These are phyloP conservation scores for Notamacropus eugenii DNA, from an alignment of 2,797 vertebrate genomes.

Conservation along the genomic window DNA sequence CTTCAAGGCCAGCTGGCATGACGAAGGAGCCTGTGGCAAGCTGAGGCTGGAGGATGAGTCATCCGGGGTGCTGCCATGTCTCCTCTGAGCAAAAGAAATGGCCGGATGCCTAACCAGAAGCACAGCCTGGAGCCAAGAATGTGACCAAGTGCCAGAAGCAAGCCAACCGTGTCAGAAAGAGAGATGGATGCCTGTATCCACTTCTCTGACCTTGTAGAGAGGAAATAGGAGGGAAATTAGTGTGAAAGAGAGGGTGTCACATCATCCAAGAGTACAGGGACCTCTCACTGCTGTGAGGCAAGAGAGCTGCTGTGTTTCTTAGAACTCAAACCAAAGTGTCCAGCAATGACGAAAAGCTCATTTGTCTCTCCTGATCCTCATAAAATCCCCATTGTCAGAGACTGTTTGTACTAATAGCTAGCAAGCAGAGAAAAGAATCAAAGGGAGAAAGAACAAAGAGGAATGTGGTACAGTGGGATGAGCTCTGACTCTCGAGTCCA, in stretches of 20 bases:
- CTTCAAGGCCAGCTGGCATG: conserved; percentile 4
- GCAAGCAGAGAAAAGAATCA: neutral
- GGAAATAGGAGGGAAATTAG: neutral
- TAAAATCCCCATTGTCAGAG: neutral
- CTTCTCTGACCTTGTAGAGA: neutral
- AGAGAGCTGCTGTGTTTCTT: neutral
- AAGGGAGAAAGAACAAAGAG: neutral
- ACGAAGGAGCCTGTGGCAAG: conserved; percentile 37
- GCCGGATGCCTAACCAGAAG: conserved; percentile 6
- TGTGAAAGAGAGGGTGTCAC: neutral
- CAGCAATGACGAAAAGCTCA: neutral
- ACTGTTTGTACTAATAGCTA: neutral
- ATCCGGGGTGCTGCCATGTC: conserved; percentile 42
- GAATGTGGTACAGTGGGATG: neutral
- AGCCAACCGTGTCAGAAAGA: neutral
- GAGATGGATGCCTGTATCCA: neutral
- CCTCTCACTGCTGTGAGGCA: conserved; percentile 2
- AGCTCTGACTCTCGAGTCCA: neutral
- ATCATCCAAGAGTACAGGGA: neutral
- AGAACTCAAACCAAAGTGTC: neutral
- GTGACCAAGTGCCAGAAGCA: conserved; percentile 3
- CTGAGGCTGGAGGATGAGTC: conserved; percentile 33
- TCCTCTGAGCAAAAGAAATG: conserved; percentile 12
- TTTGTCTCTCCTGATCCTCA: neutral
- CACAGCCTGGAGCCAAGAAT: conserved; percentile 7